Percentiles rank a stretch among this genome's conserved stretches.
Evolutionary conservation across 2,113 vertebrate species (phyloP).

Genomic region (Poecile atricapillus): DNA sequence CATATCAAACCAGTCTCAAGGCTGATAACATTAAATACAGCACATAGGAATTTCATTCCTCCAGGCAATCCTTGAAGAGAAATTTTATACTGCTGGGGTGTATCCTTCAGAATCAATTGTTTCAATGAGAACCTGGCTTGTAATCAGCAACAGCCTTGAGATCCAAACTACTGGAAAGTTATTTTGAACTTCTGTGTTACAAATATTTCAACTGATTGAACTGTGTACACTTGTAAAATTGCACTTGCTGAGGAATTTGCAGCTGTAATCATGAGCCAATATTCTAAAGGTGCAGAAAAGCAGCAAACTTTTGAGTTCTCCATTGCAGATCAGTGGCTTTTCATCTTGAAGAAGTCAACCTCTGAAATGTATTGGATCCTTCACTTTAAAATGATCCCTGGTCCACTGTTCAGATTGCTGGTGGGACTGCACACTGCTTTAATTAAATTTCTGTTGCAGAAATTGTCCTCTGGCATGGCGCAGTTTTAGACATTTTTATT

Average conservation of each 20-base stretch:
- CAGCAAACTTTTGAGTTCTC: slow-evolving; percentile 2
- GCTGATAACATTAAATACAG: slow-evolving; percentile 38
- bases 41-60: slow-evolving; percentile 45
- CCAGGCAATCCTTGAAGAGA: slow-evolving; percentile 55
- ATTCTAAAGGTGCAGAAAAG: slow-evolving; percentile 45
- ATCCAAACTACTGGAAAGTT: slow-evolving; percentile 60
- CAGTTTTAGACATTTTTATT: slow-evolving; percentile 71
- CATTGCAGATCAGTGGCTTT: slow-evolving; percentile 29
- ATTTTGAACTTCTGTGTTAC: slow-evolving; percentile 55
- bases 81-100: slow-evolving; percentile 59
- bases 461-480: slow-evolving; percentile 67
- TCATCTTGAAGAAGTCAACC: slow-evolving; percentile 48
- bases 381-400: slow-evolving; percentile 34
- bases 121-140: slow-evolving; percentile 54
- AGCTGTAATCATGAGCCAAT: slow-evolving; percentile 11
- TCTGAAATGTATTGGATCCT: slow-evolving; percentile 30
- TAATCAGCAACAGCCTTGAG: slow-evolving; percentile 46
- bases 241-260: slow-evolving; percentile 54
- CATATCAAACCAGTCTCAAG: slow-evolving; percentile 62
- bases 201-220: slow-evolving; percentile 61
- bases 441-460: slow-evolving; percentile 63
- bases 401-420: slow-evolving; percentile 30
- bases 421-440: slow-evolving; percentile 57
- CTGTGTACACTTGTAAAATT: slow-evolving; percentile 55
- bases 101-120: slow-evolving; percentile 38